A percentile compares a stretch with the other conserved stretches of the same genome.
Evolutionary conservation across 2,113 vertebrate genomes (phyloP).

Genomic region (Zosterops lateralis): DNA sequence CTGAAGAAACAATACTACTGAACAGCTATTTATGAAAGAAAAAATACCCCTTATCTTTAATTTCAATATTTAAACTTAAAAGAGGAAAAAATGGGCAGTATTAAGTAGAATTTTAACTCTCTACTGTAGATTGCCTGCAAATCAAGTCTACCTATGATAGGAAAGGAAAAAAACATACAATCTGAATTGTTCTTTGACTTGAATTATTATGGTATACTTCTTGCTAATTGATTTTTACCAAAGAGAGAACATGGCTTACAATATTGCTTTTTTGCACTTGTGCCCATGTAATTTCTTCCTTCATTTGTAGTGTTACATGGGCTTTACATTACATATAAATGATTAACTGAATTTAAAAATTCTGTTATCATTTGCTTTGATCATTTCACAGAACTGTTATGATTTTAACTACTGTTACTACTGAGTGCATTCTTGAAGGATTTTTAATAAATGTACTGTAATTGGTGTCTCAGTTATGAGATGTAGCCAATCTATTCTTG

Average conservation of each 20-base stretch:
- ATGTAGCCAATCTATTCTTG: neutral
- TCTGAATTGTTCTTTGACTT: constrained; percentile 20
- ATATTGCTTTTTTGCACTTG: constrained; percentile 57
- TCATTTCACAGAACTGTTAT: neutral
- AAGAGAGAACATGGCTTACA: constrained; percentile 29
- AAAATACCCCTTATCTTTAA: neutral
- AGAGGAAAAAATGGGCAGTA: neutral
- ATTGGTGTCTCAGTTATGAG: constrained; percentile 41
- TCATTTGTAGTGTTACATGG: constrained; percentile 1
- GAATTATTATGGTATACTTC: neutral
- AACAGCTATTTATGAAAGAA: constrained; percentile 51
- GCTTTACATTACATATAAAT: neutral
- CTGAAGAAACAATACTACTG: constrained; percentile 33
- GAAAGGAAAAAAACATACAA: neutral
- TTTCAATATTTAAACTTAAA: constrained; percentile 42
- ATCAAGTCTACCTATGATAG: neutral
- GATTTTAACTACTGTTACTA: constrained; percentile 38
- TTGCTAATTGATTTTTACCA: constrained; percentile 47
- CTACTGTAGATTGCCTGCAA: neutral
- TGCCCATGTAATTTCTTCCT: constrained; percentile 30
- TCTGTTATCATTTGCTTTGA: constrained; percentile 36
- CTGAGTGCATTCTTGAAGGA: constrained; percentile 31
- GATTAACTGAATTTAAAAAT: constrained; percentile 5
- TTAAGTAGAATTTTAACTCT: neutral
- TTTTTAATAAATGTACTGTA: constrained; percentile 56